Base-by-base conservation (phyloP, 2,113 vertebrate species). In the Prionailurus bengalensis region DNA sequence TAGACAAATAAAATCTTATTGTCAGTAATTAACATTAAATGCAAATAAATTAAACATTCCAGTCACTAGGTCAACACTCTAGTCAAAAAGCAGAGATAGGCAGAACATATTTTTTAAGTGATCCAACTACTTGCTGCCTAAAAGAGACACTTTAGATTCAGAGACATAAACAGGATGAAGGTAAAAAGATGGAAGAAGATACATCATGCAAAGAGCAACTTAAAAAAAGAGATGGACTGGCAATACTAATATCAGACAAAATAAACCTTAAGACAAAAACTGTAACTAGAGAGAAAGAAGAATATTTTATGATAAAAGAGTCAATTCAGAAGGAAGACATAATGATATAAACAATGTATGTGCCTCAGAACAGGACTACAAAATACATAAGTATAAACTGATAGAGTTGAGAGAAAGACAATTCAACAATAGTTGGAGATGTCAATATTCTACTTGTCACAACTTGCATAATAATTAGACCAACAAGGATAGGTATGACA, bases 1-100 rank as follows among this genome's bases (percentile, higher is more conserved):
- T 61, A 81, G 48, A 89, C 4, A 61, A 61, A 61, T 61, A 61
- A 61, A 61, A 81, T 1, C 2, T 81, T 33, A 78, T 29, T 68
- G 87, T 70, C 21, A 70, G 61, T 83, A 95, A 90, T 74, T 74
- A 66, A 31, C 39, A 73, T 51, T 90, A 93, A 89, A 95, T 93
- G 21, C 23, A 94, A 87, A 87, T 65, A 68, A 93, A 93, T 36
- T 84, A 71, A 84, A 79, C 17, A 70, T 55, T 66, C 65, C 87
- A 74, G 13, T 42, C 42, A 65, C 63, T 17, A 78, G 58, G 25
- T 78, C 65, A 81, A 81, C 27, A 81, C 4, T 55, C 36, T 65
- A 65, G 39, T 36, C 33, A 61, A 94, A 93, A 31, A 39, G 15
- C 55, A 92, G 65, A 68, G 21, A 80, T 31, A 42, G 14, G 16